Evolutionary conservation across 2,113 vertebrate species (phyloP), one percentile per base, ranked within the genome.

Genomic region (Caranx ignobilis): DNA sequence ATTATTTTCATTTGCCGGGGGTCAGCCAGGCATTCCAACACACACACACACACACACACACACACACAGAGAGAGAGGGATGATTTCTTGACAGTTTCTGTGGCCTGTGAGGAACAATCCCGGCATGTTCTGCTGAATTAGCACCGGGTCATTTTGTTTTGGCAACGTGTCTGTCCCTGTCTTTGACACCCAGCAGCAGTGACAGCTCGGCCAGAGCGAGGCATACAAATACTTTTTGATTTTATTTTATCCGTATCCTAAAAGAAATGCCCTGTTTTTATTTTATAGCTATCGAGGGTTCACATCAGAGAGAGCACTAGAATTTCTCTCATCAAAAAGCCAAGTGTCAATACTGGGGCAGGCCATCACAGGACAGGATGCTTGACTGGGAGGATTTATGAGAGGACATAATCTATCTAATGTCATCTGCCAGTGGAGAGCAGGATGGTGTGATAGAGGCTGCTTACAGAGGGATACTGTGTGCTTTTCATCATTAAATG

Each of bases 1-100:
- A 97, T 99, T 98, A 98, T 98, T 99, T 99, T 98, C 97, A 97
- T 98, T 98, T 96, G 96, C 96, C 93, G 89, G 90, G 94, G 97
- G 96, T 97, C 96, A 98, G 96, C 88, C 96, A 96, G 95, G 95
- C 95, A 96, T 96, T 96, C 96, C 94, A 88, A 92, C 92, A 96
- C 94, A 96, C 94, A 82, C 93, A 94, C 64, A 72, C 94, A 82
- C 64, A 72, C 94, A 82, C 26, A 26, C 26, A 92, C 92, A 96
- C 94, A 96, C 94, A 82, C 93, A 94, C 61, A 72, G 13, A 73
- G 76, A 77, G 68, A 84, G 81, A 88, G 41, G 64, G 96, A 95
- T 94, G 95, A 94, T 96, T 97, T 96, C 95, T 96, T 95, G 86
- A 95, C 94, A 95, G 94, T 95, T 95, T 93, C 88, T 4, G 90